These are phyloP conservation scores for Geotrupes spiniger DNA, from an alignment of 2,888 invertebrate genomes.

Conservation along the genomic window DNA sequence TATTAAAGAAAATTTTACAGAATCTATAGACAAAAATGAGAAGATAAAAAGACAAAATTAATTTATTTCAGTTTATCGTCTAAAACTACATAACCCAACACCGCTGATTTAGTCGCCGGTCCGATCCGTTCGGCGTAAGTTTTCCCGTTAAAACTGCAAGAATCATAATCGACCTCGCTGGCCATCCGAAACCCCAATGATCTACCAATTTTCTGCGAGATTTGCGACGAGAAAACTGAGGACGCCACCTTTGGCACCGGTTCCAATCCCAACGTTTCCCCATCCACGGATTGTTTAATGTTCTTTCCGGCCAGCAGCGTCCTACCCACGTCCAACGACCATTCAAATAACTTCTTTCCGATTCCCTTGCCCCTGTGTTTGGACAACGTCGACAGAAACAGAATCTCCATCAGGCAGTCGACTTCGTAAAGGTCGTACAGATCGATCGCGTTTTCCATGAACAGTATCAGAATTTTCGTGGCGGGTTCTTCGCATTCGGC, in stretches of 20 bases:
- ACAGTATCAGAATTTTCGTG: slow-evolving; percentile 8
- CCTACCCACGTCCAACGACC: not conserved
- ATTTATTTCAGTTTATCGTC: no score
- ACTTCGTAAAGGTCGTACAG: slow-evolving; percentile 4
- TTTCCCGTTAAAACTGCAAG: slow-evolving; percentile 58
- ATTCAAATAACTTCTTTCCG: slow-evolving; percentile 7
- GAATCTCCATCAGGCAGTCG: slow-evolving; percentile 11
- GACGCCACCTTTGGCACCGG: slow-evolving; percentile 56
- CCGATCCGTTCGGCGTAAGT: slow-evolving; percentile 59
- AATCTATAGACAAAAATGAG: no score
- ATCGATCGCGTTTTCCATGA: slow-evolving; percentile 12
- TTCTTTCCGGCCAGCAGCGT: slow-evolving; percentile 29
- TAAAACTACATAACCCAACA: no score
- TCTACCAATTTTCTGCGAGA: slow-evolving; percentile 58
- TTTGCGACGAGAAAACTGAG: slow-evolving; percentile 59
- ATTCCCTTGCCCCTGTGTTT: slow-evolving; percentile 9
- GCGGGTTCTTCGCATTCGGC: slow-evolving; percentile 4
- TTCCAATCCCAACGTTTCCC: slow-evolving; percentile 27
- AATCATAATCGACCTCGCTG: slow-evolving; percentile 53
- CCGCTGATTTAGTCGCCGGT: no score
- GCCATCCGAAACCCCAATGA: slow-evolving; percentile 56
- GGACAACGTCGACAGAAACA: slow-evolving; percentile 8
- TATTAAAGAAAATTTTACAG: no score
- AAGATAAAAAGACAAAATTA: no score
- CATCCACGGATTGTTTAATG: slow-evolving; percentile 19